Evolutionary conservation across 2,888 invertebrate genomes (phyloP).

Genomic region (Andrena bicolor): DNA sequence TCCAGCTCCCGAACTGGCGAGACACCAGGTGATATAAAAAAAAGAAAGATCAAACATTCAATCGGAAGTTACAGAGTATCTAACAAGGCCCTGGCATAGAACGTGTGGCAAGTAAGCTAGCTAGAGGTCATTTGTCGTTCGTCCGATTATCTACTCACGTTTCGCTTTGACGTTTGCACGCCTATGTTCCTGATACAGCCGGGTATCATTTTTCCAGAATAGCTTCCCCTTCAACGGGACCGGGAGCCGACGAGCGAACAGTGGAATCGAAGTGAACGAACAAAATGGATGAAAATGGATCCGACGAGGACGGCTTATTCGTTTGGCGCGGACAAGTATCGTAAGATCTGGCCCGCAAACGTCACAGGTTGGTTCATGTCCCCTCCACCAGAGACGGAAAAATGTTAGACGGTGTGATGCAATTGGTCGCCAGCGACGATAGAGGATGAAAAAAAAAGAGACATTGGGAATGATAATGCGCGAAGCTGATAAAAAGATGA

Average conservation of each 20-base stretch:
- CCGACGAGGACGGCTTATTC: conserved; percentile 33
- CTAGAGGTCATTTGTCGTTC: conserved; percentile 78
- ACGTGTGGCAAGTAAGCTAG: conserved; percentile 55
- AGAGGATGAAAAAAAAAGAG: background rate
- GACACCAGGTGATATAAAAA: conserved; percentile 73
- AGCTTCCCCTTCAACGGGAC: background rate
- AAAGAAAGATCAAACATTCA: conserved; percentile 67
- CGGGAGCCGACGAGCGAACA: background rate
- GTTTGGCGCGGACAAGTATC: conserved; percentile 60
- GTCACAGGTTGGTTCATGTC: conserved; percentile 54
- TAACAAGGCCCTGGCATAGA: conserved; percentile 60
- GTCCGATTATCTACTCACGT: conserved; percentile 84
- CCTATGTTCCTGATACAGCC: conserved; percentile 83
- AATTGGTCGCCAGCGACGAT: conserved; percentile 19
- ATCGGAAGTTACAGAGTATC: conserved; percentile 52
- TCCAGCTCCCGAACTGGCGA: conserved; percentile 82
- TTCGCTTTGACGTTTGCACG: conserved; percentile 83
- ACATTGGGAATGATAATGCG: background rate
- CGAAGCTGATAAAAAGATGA: background rate
- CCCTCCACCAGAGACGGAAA: conserved; percentile 40
- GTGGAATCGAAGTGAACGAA: conserved; percentile 3
- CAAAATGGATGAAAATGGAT: conserved; percentile 52
- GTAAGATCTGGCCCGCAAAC: conserved; percentile 47
- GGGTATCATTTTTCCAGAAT: conserved; percentile 83
- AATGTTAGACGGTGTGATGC: conserved; percentile 42